phyloP scores from a whole-genome alignment of 2,888 invertebrate species.

The Pyrgus malvae region DNA sequence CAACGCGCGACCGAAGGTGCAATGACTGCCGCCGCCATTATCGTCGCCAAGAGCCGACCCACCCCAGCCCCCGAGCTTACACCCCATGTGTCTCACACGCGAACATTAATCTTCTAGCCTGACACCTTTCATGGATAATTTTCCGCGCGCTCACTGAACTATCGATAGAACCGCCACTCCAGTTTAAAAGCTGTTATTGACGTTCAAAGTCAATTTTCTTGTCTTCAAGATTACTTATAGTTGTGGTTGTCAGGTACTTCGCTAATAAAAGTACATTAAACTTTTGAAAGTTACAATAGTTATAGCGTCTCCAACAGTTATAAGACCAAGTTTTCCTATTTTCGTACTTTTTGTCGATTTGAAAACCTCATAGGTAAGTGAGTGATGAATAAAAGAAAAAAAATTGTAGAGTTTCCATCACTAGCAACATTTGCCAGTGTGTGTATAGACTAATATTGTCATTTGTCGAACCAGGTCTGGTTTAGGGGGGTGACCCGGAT shows the following conservation, averaged over 20 bases:
- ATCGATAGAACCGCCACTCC: conserved; percentile 41
- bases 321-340: too few species aligned
- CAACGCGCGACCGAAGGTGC: conserved; percentile 65
- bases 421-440: conserved; percentile 20
- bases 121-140: conserved; percentile 60
- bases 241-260: too few species aligned
- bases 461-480: conserved; percentile 21
- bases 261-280: too few species aligned
- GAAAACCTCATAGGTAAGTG: too few species aligned
- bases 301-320: too few species aligned
- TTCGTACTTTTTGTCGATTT: too few species aligned
- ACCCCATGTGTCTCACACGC: conserved; percentile 73
- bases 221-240: not conserved
- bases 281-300: too few species aligned
- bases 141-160: conserved; percentile 48
- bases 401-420: conserved; percentile 9
- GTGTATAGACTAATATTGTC: conserved; percentile 1
- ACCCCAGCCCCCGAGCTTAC: conserved; percentile 39
- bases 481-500: conserved; percentile 72
- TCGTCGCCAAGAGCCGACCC: conserved; percentile 43
- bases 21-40: conserved; percentile 72
- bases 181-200: conserved; percentile 41
- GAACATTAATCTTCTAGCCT: conserved; percentile 69
- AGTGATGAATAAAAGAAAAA: not conserved
- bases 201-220: conserved; percentile 18